These are phyloP conservation scores for Athalia rosae DNA, from an alignment of 2,888 invertebrate species.

Conservation along the genomic window DNA sequence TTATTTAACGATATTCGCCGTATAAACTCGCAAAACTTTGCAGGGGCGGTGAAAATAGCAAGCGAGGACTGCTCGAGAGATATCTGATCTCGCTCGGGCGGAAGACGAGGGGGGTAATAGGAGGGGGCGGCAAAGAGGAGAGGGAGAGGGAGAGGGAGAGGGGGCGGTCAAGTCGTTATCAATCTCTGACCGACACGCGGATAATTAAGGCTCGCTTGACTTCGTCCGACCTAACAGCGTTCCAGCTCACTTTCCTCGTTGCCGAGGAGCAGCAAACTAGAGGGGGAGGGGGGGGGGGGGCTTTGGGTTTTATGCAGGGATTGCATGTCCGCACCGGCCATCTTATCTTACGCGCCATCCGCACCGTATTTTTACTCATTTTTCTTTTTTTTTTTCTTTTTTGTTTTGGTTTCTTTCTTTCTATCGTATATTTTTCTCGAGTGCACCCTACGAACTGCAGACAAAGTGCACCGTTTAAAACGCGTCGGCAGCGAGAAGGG, in stretches of 20 bases:
- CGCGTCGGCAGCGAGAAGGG: slow-evolving; percentile 27
- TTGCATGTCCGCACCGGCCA: slow-evolving; percentile 62
- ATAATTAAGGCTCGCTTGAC: slow-evolving; percentile 59
- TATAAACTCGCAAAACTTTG: slow-evolving; percentile 4
- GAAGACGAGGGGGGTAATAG: slow-evolving; percentile 10
- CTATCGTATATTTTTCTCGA: background rate
- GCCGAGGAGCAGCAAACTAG: slow-evolving; percentile 29
- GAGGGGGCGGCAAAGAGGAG: slow-evolving; percentile 3
- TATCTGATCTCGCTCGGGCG: slow-evolving; percentile 49
- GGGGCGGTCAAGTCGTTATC: slow-evolving; percentile 54
- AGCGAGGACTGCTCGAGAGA: slow-evolving; percentile 31
- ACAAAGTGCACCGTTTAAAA: slow-evolving; percentile 45
- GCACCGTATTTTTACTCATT: slow-evolving; percentile 56
- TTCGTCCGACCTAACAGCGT: slow-evolving; percentile 44
- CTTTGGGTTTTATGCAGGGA: slow-evolving; percentile 62
- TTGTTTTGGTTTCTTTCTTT: slow-evolving; percentile 51
- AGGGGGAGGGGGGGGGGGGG: slow-evolving; percentile 47
- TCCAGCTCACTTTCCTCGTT: slow-evolving; percentile 47
- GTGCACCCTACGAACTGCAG: slow-evolving; percentile 24
- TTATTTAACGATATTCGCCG: slow-evolving; percentile 46
- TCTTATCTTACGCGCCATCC: slow-evolving; percentile 66
- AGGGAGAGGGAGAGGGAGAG: slow-evolving; percentile 6
- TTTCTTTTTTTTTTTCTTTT: background rate
- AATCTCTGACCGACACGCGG: slow-evolving; percentile 60
- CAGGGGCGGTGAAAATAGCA: background rate